A percentile compares a stretch with the other conserved stretches of the same genome.
These are phyloP conservation scores for Coenonympha glycerion DNA, from an alignment of 2,888 invertebrate species.

Conservation along the genomic window DNA sequence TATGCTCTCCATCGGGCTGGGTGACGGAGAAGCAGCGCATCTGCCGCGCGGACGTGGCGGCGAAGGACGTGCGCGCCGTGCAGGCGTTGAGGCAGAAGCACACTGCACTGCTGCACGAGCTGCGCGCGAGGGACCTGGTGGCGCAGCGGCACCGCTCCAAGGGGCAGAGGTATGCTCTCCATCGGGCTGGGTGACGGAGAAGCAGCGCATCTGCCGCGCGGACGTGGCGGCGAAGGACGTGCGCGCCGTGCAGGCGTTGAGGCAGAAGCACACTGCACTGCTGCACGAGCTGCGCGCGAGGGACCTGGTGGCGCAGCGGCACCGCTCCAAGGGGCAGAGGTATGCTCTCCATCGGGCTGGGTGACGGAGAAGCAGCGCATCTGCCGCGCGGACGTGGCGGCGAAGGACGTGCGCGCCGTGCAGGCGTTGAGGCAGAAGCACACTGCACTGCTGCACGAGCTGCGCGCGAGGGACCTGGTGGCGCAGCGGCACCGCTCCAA, in stretches of 20 bases:
- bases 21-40: slow-evolving; percentile 94
- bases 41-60: slow-evolving; percentile 93
- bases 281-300: slow-evolving; percentile 91
- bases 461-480: slow-evolving; percentile 80
- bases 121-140: slow-evolving; percentile 81
- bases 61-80: slow-evolving; percentile 94
- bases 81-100: slow-evolving; percentile 94
- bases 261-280: slow-evolving; percentile 93
- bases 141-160: slow-evolving; percentile 58
- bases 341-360: slow-evolving; percentile 82
- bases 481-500: slow-evolving; percentile 58
- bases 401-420: slow-evolving; percentile 94
- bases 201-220: slow-evolving; percentile 93
- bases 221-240: slow-evolving; percentile 96
- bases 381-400: slow-evolving; percentile 93
- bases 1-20: slow-evolving; percentile 92
- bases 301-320: slow-evolving; percentile 61
- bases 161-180: slow-evolving; percentile 82
- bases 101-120: slow-evolving; percentile 91
- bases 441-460: slow-evolving; percentile 91
- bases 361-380: slow-evolving; percentile 94
- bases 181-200: slow-evolving; percentile 97
- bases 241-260: slow-evolving; percentile 89
- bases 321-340: slow-evolving; percentile 78
- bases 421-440: slow-evolving; percentile 94